These are phyloP conservation scores for Napeogenes sylphis DNA, from an alignment of 2,888 invertebrate genomes.

Conservation along the genomic window DNA sequence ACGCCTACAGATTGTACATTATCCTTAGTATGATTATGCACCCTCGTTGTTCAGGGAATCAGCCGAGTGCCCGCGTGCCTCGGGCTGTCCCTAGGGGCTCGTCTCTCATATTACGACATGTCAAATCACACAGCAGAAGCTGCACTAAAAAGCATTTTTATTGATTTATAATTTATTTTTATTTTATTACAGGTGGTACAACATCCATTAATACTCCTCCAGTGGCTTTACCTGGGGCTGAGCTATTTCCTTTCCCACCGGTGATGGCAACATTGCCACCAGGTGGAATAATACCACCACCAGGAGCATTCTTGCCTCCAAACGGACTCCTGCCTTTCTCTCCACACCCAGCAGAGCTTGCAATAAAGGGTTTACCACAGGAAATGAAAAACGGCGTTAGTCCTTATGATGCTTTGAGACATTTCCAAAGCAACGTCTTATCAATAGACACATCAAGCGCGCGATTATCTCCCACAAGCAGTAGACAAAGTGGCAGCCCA, in stretches of 20 bases:
- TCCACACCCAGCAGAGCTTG: slow-evolving; percentile 72
- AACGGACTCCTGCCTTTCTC: slow-evolving; percentile 75
- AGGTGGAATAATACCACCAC: slow-evolving; percentile 76
- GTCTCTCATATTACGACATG: slow-evolving; percentile 75
- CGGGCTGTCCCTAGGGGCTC: slow-evolving; percentile 62
- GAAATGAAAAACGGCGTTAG: slow-evolving; percentile 76
- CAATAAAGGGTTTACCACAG: slow-evolving; percentile 67
- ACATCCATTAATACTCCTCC: slow-evolving; percentile 59
- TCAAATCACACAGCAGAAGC: slow-evolving; percentile 53
- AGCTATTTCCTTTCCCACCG: slow-evolving; percentile 68
- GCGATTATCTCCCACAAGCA: slow-evolving; percentile 76
- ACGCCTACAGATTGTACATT: slow-evolving; percentile 79
- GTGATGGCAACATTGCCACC: slow-evolving; percentile 65
- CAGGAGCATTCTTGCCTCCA: slow-evolving; percentile 77
- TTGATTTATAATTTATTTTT: slow-evolving; percentile 35
- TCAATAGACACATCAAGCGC: slow-evolving; percentile 70
- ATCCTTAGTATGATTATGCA: slow-evolving; percentile 78
- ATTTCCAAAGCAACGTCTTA: slow-evolving; percentile 66
- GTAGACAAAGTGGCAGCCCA: slow-evolving; percentile 76
- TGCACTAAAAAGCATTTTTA: slow-evolving; percentile 38
- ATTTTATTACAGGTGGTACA: slow-evolving; percentile 66
- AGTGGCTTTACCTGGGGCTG: slow-evolving; percentile 61
- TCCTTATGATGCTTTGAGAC: slow-evolving; percentile 77
- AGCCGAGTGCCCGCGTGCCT: slow-evolving; percentile 67
- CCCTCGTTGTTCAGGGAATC: slow-evolving; percentile 76